A percentile compares a stretch with the other conserved stretches of the same genome.
These are phyloP conservation scores for Charaxes varanes DNA, from an alignment of 1,140 invertebrate genomes.

Conservation along the genomic window DNA sequence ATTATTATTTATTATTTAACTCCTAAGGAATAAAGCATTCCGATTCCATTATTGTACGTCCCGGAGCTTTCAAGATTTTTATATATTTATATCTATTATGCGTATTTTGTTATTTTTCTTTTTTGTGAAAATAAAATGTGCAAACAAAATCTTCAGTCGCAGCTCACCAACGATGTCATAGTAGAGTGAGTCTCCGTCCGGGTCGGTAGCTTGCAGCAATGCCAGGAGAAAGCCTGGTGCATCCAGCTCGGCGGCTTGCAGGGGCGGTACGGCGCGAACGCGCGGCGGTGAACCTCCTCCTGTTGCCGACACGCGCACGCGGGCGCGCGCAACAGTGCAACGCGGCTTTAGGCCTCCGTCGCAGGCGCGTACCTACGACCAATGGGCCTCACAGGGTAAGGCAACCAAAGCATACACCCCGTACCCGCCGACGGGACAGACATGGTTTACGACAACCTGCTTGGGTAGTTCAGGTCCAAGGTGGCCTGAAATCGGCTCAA, in stretches of 20 bases:
- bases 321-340: slow-evolving; percentile 81
- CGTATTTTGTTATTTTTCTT: neutral
- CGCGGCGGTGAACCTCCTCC: slow-evolving; percentile 75
- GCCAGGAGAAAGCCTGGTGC: slow-evolving; percentile 87
- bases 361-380: slow-evolving; percentile 83
- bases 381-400: no score
- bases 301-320: slow-evolving; percentile 79
- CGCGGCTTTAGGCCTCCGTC: slow-evolving; percentile 84
- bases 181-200: slow-evolving; percentile 90
- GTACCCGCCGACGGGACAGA: no score
- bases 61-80: no score
- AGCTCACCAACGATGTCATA: slow-evolving; percentile 90
- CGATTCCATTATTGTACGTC: no score
- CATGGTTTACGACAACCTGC: no score
- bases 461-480: no score
- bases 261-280: slow-evolving; percentile 79
- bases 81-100: no score
- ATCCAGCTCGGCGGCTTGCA: slow-evolving; percentile 89
- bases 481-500: no score
- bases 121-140: no score
- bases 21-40: no score
- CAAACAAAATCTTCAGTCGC: neutral
- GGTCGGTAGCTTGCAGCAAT: slow-evolving; percentile 87
- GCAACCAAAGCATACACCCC: no score
- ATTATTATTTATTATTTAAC: no score